Percentiles rank a stretch among this genome's conserved stretches.
Conservation (phyloP, 2,797 vertebrate genomes). For the Aselliscus stoliczkanus region DNA sequence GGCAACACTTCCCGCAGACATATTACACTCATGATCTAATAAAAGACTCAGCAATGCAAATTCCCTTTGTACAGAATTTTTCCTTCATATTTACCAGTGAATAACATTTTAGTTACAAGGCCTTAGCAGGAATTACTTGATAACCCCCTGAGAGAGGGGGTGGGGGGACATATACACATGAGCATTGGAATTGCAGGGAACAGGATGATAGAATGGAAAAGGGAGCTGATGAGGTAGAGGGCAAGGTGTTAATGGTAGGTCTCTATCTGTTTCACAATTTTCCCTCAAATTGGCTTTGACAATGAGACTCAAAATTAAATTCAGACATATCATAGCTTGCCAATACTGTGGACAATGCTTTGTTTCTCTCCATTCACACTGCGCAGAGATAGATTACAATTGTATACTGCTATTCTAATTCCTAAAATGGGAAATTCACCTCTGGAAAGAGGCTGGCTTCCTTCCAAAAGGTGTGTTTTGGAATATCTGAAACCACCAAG, state of each 20-base stretch:
- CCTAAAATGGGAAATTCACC: slow-evolving; percentile 17
- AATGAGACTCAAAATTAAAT: slow-evolving; percentile 18
- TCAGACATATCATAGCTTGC: not conserved
- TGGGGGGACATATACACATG: not conserved
- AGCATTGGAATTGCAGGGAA: not conserved
- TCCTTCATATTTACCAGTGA: not conserved
- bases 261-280: not conserved
- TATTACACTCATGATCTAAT: not conserved
- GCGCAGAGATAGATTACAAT: not conserved
- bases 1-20: not conserved
- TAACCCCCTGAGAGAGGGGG: not conserved
- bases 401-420: not conserved
- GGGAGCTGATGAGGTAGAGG: not conserved
- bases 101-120: not conserved
- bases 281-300: not conserved
- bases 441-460: not conserved
- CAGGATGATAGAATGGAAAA: not conserved
- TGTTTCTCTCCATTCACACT: not conserved
- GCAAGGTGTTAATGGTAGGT: not conserved
- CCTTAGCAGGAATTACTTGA: not conserved
- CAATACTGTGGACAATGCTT: not conserved
- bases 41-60: not conserved
- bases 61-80: not conserved
- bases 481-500: slow-evolving; percentile 10
- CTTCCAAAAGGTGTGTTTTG: not conserved